Percentiles rank a stretch among this genome's conserved stretches.
Conservation (phyloP, 2,113 vertebrate species). For the Madoqua kirkii region DNA sequence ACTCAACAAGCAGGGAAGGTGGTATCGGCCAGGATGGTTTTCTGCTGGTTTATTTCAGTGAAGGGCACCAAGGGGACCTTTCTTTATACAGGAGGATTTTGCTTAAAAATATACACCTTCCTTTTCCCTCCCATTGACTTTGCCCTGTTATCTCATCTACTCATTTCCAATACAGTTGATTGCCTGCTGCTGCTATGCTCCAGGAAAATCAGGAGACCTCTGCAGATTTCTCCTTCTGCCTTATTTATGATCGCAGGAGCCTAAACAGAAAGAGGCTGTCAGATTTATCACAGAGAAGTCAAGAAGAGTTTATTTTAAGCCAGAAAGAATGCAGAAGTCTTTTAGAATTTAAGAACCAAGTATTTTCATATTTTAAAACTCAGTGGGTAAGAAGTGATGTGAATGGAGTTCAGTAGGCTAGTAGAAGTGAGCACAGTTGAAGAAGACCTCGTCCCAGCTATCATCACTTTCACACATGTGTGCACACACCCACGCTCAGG, state of each 20-base stretch:
- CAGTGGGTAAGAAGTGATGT: not conserved
- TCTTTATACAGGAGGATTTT: slow-evolving; percentile 40
- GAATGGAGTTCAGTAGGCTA: not conserved
- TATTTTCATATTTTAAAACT: not conserved
- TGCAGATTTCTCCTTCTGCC: not conserved
- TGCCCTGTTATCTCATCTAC: slow-evolving; percentile 8
- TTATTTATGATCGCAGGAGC: slow-evolving; percentile 32
- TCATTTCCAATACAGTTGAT: slow-evolving; percentile 36
- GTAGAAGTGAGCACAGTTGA: not conserved
- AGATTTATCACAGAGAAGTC: slow-evolving; percentile 18
- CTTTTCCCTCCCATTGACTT: not conserved
- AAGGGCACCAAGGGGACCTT: slow-evolving; percentile 19
- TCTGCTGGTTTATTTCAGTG: slow-evolving; percentile 38
- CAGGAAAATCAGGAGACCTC: not conserved
- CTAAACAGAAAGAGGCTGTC: not conserved
- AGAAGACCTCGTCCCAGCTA: not conserved
- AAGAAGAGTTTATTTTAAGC: slow-evolving; percentile 26
- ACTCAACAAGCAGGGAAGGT: not conserved
- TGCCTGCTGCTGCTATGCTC: not conserved
- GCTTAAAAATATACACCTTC: slow-evolving; percentile 22
- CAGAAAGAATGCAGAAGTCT: not conserved
- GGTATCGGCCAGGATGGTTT: not conserved
- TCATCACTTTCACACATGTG: not conserved
- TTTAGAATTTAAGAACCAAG: not conserved
- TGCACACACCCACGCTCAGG: not conserved